Percentiles rank a stretch among this genome's conserved stretches.
These are phyloP conservation scores for Hippopotamus amphibius DNA, from an alignment of 2,113 vertebrate species.

Conservation along the genomic window DNA sequence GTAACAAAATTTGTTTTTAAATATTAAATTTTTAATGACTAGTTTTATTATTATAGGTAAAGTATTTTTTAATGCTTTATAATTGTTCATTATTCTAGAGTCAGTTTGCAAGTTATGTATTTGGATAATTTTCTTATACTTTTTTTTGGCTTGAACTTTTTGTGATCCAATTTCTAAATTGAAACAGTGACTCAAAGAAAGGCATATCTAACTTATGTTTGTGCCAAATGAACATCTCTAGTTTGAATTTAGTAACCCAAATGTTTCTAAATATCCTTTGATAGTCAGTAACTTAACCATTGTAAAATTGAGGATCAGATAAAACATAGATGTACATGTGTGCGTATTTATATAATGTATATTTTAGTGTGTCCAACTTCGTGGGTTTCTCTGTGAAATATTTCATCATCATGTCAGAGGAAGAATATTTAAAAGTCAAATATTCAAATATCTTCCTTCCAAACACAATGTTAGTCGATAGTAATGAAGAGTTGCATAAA, in stretches of 20 bases:
- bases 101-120: slow-evolving; percentile 2
- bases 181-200: slow-evolving; percentile 42
- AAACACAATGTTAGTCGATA: slow-evolving; percentile 28
- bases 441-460: slow-evolving; percentile 25
- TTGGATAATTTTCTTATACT: background rate
- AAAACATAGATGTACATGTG: background rate
- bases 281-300: slow-evolving; percentile 25
- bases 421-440: slow-evolving; percentile 36
- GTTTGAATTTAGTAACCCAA: slow-evolving; percentile 48
- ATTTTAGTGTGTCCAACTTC: background rate
- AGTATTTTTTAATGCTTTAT: background rate
- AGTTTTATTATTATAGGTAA: background rate
- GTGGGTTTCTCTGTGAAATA: background rate
- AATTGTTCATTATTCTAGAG: background rate
- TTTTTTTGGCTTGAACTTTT: slow-evolving; percentile 43
- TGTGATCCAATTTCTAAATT: slow-evolving; percentile 55
- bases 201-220: background rate
- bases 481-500: slow-evolving; percentile 39
- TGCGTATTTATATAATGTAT: background rate
- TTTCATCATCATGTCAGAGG: slow-evolving; percentile 11
- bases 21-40: slow-evolving; percentile 36
- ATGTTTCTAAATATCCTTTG: slow-evolving; percentile 39
- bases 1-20: slow-evolving; percentile 51
- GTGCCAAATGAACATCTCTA: background rate
- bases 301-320: slow-evolving; percentile 44